phyloP scores from a whole-genome alignment of 2,888 invertebrate genomes.

The Eupithecia subfuscata region DNA sequence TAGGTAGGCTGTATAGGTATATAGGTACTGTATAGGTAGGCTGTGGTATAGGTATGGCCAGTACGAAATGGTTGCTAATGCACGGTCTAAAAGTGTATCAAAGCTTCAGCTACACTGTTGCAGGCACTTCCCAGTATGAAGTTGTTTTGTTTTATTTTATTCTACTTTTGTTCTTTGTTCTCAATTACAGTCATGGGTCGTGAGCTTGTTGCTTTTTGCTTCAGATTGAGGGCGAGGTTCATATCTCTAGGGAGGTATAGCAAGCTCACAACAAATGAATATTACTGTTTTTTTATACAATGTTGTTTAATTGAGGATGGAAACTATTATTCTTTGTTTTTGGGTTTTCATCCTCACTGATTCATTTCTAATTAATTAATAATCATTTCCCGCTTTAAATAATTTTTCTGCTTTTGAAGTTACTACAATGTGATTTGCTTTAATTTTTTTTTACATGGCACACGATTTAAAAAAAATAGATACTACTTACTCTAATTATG shows the following conservation, averaged over 20 bases:
- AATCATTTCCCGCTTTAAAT: too few relatives aligned
- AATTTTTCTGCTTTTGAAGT: neutral
- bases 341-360: neutral
- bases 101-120: neutral
- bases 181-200: constrained; percentile 1
- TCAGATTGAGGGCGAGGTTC: neutral
- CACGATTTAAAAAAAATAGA: neutral
- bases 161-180: constrained; percentile 6
- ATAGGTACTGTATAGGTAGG: too few relatives aligned
- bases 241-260: neutral
- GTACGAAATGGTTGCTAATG: neutral
- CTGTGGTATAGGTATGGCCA: too few relatives aligned
- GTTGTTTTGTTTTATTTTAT: neutral
- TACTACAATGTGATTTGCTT: neutral
- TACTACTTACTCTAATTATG: too few relatives aligned
- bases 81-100: neutral
- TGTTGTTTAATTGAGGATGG: neutral
- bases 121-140: neutral
- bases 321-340: neutral
- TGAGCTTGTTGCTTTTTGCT: neutral
- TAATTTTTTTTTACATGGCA: neutral
- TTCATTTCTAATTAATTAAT: too few relatives aligned
- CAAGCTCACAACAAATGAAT: neutral
- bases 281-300: neutral
- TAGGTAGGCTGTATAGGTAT: too few relatives aligned